These are phyloP conservation scores for Cavia aperea DNA, from an alignment of 2,113 vertebrate species.

Conservation along the genomic window DNA sequence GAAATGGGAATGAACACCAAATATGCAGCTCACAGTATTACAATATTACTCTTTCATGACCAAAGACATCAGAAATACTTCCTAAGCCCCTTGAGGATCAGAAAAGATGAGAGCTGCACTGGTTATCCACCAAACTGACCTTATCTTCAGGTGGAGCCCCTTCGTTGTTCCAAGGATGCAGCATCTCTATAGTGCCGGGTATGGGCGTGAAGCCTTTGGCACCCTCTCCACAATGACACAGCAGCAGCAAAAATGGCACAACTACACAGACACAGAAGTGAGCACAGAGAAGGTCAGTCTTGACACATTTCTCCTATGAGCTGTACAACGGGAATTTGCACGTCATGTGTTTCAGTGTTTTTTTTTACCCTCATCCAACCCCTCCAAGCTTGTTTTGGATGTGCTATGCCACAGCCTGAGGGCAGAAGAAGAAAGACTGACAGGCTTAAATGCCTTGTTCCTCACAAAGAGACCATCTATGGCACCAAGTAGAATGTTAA, in stretches of 20 bases:
- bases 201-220: conserved; percentile 74
- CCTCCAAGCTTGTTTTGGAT: neutral
- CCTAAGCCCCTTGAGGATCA: neutral
- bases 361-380: neutral
- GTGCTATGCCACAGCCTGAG: neutral
- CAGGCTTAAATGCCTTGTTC: neutral
- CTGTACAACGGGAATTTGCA: neutral
- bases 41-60: neutral
- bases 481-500: no score
- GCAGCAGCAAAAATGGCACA: conserved; percentile 76
- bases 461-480: neutral
- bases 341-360: neutral
- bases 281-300: neutral
- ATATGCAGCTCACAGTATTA: neutral
- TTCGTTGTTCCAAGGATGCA: conserved; percentile 79
- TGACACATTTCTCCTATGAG: neutral
- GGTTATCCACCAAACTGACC: conserved; percentile 63
- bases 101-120: neutral
- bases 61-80: neutral
- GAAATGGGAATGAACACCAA: neutral
- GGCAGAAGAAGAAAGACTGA: neutral
- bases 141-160: conserved; percentile 78
- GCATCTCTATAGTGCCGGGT: conserved; percentile 71
- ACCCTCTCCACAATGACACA: conserved; percentile 71
- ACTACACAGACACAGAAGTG: conserved; percentile 62